phyloP scores from a whole-genome alignment of 2,113 vertebrate genomes.

The Hippocampus zosterae region DNA sequence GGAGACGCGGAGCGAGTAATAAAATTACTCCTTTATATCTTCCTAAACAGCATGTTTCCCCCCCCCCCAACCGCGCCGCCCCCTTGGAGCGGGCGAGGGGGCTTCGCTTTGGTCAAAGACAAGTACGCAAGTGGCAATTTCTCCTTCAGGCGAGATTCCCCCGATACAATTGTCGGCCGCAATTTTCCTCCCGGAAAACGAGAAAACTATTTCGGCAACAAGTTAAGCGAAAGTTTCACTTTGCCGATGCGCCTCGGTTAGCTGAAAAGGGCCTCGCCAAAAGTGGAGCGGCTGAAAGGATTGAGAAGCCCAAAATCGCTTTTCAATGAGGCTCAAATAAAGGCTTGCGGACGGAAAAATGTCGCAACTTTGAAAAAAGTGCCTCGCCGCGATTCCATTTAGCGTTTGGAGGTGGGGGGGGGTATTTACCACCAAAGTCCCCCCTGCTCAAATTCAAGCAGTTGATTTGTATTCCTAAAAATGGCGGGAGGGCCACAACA shows the following conservation, averaged over 20 bases:
- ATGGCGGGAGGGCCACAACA: slow-evolving; percentile 71
- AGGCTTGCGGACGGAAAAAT: slow-evolving; percentile 14
- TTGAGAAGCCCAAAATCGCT: slow-evolving; percentile 50
- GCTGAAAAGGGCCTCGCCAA: slow-evolving; percentile 68
- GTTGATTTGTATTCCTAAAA: slow-evolving; percentile 74
- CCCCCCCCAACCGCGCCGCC: neutral
- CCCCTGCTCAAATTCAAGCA: slow-evolving; percentile 67
- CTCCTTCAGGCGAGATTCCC: slow-evolving; percentile 69
- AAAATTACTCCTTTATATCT: slow-evolving; percentile 80
- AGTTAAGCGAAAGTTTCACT: slow-evolving; percentile 74
- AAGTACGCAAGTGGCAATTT: slow-evolving; percentile 76
- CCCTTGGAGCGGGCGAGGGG: slow-evolving; percentile 64
- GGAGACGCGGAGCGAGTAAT: slow-evolving; percentile 76
- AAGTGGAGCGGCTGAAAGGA: slow-evolving; percentile 62
- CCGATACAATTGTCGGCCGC: slow-evolving; percentile 68
- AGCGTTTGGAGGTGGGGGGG: slow-evolving; percentile 51
- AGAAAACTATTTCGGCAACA: slow-evolving; percentile 71
- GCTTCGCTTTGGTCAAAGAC: slow-evolving; percentile 73
- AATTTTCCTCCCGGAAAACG: slow-evolving; percentile 70
- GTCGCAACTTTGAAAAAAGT: slow-evolving; percentile 50
- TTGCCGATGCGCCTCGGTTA: slow-evolving; percentile 58
- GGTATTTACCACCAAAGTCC: slow-evolving; percentile 56
- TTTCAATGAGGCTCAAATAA: slow-evolving; percentile 4
- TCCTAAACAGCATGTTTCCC: slow-evolving; percentile 77
- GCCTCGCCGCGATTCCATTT: slow-evolving; percentile 53